These are phyloP conservation scores for Eublepharis macularius DNA, from an alignment of 2,113 vertebrate species.

Conservation along the genomic window DNA sequence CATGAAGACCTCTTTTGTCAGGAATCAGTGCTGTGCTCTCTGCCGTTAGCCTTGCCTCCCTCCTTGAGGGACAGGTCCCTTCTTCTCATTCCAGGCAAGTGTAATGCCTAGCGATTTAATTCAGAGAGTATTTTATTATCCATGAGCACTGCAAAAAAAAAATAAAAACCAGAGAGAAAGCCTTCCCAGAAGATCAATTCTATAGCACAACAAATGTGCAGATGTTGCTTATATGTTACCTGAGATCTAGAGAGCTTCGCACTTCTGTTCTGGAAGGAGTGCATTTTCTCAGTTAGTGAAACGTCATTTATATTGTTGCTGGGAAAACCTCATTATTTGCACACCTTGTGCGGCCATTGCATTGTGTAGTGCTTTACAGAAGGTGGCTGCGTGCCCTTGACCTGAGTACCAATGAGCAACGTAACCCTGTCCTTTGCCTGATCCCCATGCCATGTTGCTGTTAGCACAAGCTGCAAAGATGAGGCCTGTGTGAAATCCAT, in stretches of 20 bases:
- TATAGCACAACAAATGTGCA: background rate
- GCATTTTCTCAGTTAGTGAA: background rate
- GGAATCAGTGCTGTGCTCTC: background rate
- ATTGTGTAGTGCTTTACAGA: background rate
- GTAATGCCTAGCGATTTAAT: background rate
- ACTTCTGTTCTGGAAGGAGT: background rate
- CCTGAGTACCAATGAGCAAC: background rate
- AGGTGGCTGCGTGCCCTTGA: background rate
- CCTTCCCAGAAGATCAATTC: background rate
- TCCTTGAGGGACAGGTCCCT: background rate
- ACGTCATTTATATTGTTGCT: background rate
- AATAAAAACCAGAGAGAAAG: background rate
- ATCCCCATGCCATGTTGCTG: background rate
- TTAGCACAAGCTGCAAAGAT: too few relatives aligned
- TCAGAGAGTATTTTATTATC: background rate
- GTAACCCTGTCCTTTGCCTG: background rate
- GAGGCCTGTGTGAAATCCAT: background rate
- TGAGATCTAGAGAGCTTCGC: background rate
- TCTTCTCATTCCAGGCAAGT: background rate
- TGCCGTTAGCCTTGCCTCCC: background rate
- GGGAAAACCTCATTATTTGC: background rate
- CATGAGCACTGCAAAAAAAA: background rate
- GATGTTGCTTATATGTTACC: background rate
- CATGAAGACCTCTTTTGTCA: constrained; percentile 13
- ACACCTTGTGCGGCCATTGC: background rate